A percentile compares a stretch with the other conserved stretches of the same genome.
phyloP scores from a whole-genome alignment of 2,888 invertebrate genomes.

The Ceramica pisi region DNA sequence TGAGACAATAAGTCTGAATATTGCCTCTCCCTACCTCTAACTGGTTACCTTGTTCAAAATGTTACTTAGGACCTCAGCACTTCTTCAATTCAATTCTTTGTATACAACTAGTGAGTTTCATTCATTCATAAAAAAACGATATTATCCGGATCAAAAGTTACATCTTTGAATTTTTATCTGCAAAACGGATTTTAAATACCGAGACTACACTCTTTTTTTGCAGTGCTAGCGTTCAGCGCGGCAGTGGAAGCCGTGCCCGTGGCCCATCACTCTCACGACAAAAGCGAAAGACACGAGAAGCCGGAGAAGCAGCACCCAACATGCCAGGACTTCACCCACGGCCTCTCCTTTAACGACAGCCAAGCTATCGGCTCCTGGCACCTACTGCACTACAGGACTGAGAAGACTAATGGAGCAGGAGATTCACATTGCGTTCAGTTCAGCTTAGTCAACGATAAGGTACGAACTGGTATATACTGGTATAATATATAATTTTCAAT shows the following conservation, averaged over 20 bases:
- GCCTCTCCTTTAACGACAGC: constrained; percentile 78
- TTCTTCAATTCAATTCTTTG: too few species aligned
- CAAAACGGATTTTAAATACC: too few species aligned
- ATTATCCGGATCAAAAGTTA: too few species aligned
- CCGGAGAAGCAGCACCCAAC: constrained; percentile 68
- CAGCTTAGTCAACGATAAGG: constrained; percentile 75
- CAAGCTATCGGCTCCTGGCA: constrained; percentile 83
- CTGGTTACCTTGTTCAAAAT: too few species aligned
- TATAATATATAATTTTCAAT: too few species aligned
- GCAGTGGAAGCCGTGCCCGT: constrained; percentile 50
- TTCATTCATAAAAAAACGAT: too few species aligned
- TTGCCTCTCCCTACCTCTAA: too few species aligned
- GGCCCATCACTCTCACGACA: constrained; percentile 55
- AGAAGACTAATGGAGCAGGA: constrained; percentile 75
- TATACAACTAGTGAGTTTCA: too few species aligned
- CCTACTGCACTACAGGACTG: constrained; percentile 77
- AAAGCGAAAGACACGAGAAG: constrained; percentile 54
- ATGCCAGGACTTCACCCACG: constrained; percentile 82
- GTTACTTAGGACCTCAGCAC: too few species aligned
- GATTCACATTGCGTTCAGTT: constrained; percentile 82
- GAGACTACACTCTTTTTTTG: background rate
- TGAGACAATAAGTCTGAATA: too few species aligned
- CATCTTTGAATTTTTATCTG: too few species aligned
- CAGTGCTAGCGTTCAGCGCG: constrained; percentile 41
- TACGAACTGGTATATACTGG: constrained; percentile 45